Base-by-base conservation (phyloP, 2,888 invertebrate genomes). In the Hoplodrina blanda region DNA sequence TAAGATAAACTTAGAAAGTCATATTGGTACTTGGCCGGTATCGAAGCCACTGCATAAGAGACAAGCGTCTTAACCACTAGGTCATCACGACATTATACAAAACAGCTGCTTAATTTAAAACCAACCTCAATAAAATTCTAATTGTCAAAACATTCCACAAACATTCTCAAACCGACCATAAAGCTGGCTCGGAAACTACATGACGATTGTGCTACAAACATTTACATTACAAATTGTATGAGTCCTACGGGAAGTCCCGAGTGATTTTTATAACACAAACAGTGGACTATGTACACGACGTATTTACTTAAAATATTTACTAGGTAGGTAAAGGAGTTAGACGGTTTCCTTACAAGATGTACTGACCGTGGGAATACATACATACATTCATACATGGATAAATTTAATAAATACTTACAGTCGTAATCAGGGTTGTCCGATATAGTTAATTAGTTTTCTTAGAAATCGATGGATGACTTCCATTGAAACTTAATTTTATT, bases 151-250 rank as follows among this genome's bases (percentile, higher is more conserved):
- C 67, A 60, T 66, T 19, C 25, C 33, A 55, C 4, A 61, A 68
- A 53, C 56, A 49, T 60, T 11, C 54, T 52, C 67, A 25, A 11
- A 10, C 19, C 33, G 17, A 17, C 52, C 67, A 67, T 78, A 78
- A 78, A 75, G 33, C 25, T 19, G 4, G 50, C 57, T 62, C 20
- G 33, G 8, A 56, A 67, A 71, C 78, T 60, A 75, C 62, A 78
- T 65, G 64, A 75, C 71, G 41, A 76, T 63, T 66, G 60, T 59
- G 68, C 25, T 41, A 46, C 69, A 76, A 74, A 78, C 74, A 78
- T 80, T 80, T 90, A 88, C 90, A 90, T 91, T 88, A 87, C 89
- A 90, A 90, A 91, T 91, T 89, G 88, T 87, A 84, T 82, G 87
- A 87, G 86, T 82, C 83, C 84, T 78, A 74, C 75, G 83, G 67